phyloP scores from a whole-genome alignment of 2,888 invertebrate genomes.

The Tachina lurida region DNA sequence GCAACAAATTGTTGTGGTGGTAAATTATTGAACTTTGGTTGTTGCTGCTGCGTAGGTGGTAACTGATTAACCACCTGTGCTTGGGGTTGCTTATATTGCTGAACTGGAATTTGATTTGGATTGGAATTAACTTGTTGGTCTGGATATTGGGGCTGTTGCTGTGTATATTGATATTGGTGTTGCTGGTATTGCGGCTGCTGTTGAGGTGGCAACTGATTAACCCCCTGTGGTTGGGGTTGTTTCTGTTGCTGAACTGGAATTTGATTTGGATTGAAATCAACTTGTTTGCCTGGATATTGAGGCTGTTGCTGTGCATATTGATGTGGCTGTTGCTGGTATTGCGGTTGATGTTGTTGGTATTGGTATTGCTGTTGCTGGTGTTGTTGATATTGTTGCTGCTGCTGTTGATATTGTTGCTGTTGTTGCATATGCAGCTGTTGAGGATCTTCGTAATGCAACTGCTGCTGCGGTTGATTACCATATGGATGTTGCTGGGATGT shows the following conservation, averaged over 20 bases:
- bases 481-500: slow-evolving; percentile 73
- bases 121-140: slow-evolving; percentile 66
- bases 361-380: slow-evolving; percentile 71
- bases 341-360: slow-evolving; percentile 76
- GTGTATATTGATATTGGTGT: slow-evolving; percentile 77
- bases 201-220: slow-evolving; percentile 55
- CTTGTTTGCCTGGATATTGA: slow-evolving; percentile 73
- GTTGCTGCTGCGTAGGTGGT: slow-evolving; percentile 59
- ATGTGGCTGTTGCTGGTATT: slow-evolving; percentile 78
- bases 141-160: slow-evolving; percentile 75
- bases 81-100: slow-evolving; percentile 54
- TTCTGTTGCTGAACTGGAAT: slow-evolving; percentile 64
- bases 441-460: slow-evolving; percentile 77
- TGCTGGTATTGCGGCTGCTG: slow-evolving; percentile 76
- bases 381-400: slow-evolving; percentile 74
- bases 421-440: slow-evolving; percentile 77
- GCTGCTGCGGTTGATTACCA: slow-evolving; percentile 75
- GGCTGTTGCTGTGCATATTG: slow-evolving; percentile 75
- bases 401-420: slow-evolving; percentile 75
- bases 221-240: slow-evolving; percentile 58
- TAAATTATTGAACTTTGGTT: not conserved
- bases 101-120: slow-evolving; percentile 62
- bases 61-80: slow-evolving; percentile 56
- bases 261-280: slow-evolving; percentile 54
- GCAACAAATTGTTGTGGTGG: slow-evolving; percentile 7